phyloP scores from a whole-genome alignment of 2,888 invertebrate genomes.

The Baccha elongata region DNA sequence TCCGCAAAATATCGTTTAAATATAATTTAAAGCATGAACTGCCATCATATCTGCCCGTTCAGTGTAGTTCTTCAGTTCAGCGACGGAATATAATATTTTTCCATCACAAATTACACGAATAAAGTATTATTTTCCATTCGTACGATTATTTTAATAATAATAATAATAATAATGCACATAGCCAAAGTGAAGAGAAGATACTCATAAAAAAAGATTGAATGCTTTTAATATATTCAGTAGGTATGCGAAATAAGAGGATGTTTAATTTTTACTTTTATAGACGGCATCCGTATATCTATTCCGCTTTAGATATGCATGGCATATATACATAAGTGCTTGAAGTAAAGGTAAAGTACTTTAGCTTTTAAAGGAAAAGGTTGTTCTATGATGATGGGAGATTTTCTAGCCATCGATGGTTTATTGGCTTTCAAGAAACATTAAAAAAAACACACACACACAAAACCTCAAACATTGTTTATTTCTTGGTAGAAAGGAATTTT shows the following conservation, averaged over 20 bases:
- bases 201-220: slow-evolving; percentile 61
- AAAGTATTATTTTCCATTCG: slow-evolving; percentile 62
- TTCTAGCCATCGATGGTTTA: slow-evolving; percentile 58
- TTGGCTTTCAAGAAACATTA: slow-evolving; percentile 54
- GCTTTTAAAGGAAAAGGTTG: slow-evolving; percentile 20
- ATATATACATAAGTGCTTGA: background rate
- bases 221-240: slow-evolving; percentile 64
- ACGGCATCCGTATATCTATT: background rate
- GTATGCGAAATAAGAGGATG: slow-evolving; percentile 20
- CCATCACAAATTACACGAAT: slow-evolving; percentile 66
- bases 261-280: background rate
- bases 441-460: background rate
- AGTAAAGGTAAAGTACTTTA: slow-evolving; percentile 52
- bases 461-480: slow-evolving; percentile 2
- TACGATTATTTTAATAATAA: slow-evolving; percentile 71
- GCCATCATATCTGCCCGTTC: background rate
- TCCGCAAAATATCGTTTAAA: slow-evolving; percentile 53
- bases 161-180: slow-evolving; percentile 66
- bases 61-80: background rate
- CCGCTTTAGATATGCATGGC: slow-evolving; percentile 2
- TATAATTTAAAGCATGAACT: slow-evolving; percentile 59
- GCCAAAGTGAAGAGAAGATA: slow-evolving; percentile 40
- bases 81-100: slow-evolving; percentile 22
- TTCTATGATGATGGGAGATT: slow-evolving; percentile 28
- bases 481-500: slow-evolving; percentile 20